phyloP scores from a whole-genome alignment of 2,113 vertebrate genomes.

The Mystacornis crossleyi region DNA sequence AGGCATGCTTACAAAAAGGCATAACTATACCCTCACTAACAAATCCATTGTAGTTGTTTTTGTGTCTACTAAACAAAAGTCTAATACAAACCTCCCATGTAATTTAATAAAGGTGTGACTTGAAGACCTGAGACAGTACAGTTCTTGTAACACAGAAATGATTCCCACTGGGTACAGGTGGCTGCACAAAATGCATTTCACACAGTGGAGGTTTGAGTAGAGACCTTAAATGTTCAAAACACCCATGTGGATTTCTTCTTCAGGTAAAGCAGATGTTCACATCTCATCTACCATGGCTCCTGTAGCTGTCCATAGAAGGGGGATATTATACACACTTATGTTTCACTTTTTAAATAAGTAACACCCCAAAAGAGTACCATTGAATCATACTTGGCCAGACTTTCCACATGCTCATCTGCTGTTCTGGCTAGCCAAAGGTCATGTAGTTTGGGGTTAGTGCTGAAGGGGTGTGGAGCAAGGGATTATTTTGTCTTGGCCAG shows the following conservation, averaged over 20 bases:
- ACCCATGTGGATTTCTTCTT: not conserved
- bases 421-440: not conserved
- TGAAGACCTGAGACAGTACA: not conserved
- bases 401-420: not conserved
- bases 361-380: not conserved
- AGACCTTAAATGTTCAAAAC: not conserved
- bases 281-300: not conserved
- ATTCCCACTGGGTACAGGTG: not conserved
- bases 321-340: not conserved
- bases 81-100: not conserved
- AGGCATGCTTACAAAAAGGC: not conserved
- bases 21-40: not conserved
- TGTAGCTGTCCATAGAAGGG: not conserved
- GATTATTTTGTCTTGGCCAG: not conserved
- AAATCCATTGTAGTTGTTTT: not conserved
- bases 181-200: not conserved
- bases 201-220: accelerated
- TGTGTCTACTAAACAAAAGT: not conserved
- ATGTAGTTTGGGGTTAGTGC: accelerated
- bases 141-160: not conserved
- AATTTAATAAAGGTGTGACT: not conserved
- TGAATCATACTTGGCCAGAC: not conserved
- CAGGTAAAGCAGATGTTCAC: not conserved
- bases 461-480: not conserved
- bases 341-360: not conserved